Evolutionary conservation across 2,888 invertebrate genomes (phyloP), one percentile per base, ranked within the genome.

Genomic region (Scrobipalpa costella): DNA sequence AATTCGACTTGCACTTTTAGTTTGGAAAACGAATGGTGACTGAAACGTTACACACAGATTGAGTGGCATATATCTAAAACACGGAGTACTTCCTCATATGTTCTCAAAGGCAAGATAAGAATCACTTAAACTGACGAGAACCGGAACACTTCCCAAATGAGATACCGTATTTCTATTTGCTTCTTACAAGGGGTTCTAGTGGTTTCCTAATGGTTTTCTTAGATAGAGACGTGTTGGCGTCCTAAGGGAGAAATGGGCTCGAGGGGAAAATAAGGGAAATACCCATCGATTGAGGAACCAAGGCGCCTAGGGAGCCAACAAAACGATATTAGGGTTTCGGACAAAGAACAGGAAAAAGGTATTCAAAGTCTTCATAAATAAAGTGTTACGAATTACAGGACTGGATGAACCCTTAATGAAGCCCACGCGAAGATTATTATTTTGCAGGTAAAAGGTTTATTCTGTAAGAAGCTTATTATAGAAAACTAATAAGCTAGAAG

Each of bases 261-360:
- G 79, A 77, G 71, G 78, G 81, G 83, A 81, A 82, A 85, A 85
- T 76, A 79, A 78, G 81, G 83, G 81, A 82, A 85, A 85, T 76
- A 79, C 81, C 71, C 77, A 83, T 84, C 75, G 77, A 81, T 80
- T 78, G 73, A 66, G 71, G 70, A 71, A 73, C 64, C 66, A 68
- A 67, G 71, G 70, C 69, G 72, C 64, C 66, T 68, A 67, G 65
- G 66, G 64, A 17, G 1, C 19, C 36, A 60, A 62, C 65, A 58
- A 61, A 63, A 63, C 63, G 55, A 55, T 34, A 8, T 6, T 19
- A 17, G 58, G 19, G 58, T 63, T 52, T 57, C 61, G 47, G 38
- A 59, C 57, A 61, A 63, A 63, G 61, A 61, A 57, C 65, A 66
- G 63, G 63, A 61, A 62, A 63, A 11, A 44, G 61, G 57, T 59